phyloP scores from a whole-genome alignment of 2,797 vertebrate species.

The Numenius phaeopus region DNA sequence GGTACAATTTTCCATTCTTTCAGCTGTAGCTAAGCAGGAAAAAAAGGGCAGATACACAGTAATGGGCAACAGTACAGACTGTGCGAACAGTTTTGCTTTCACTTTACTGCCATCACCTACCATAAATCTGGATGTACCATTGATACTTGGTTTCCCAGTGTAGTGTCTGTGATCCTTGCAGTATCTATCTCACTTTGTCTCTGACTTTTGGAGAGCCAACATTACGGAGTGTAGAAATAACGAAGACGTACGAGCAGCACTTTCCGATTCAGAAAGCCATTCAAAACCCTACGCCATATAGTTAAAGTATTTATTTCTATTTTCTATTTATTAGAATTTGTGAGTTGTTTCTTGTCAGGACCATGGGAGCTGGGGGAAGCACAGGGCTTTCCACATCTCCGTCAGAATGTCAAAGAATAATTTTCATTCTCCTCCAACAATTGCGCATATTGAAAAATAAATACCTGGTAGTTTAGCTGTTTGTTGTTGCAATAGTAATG shows the following conservation, averaged over 20 bases:
- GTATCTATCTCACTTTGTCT: constrained; percentile 66
- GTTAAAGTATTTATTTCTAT: constrained; percentile 74
- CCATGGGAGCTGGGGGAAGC: neutral
- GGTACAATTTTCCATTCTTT: constrained; percentile 64
- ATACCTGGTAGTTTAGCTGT: constrained; percentile 47
- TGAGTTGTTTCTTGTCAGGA: constrained; percentile 53
- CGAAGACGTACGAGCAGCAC: constrained; percentile 56
- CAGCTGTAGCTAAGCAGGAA: constrained; percentile 68
- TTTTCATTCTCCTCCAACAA: constrained; percentile 35
- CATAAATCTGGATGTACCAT: constrained; percentile 61
- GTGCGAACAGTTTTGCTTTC: constrained; percentile 57
- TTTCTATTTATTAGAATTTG: constrained; percentile 69
- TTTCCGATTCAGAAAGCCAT: constrained; percentile 70
- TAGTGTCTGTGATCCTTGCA: neutral
- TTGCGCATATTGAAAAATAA: constrained; percentile 50
- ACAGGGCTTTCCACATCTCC: neutral
- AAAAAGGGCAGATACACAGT: constrained; percentile 67
- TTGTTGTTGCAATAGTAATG: constrained; percentile 45
- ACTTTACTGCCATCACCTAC: constrained; percentile 39
- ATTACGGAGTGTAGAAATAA: constrained; percentile 61
- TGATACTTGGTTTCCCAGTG: constrained; percentile 24
- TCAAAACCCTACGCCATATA: constrained; percentile 21
- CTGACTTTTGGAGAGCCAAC: constrained; percentile 59
- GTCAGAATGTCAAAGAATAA: constrained; percentile 7
- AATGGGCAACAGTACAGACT: constrained; percentile 54